A percentile compares a stretch with the other conserved stretches of the same genome.
phyloP scores from a whole-genome alignment of 2,113 vertebrate genomes.

The Podilymbus podiceps region DNA sequence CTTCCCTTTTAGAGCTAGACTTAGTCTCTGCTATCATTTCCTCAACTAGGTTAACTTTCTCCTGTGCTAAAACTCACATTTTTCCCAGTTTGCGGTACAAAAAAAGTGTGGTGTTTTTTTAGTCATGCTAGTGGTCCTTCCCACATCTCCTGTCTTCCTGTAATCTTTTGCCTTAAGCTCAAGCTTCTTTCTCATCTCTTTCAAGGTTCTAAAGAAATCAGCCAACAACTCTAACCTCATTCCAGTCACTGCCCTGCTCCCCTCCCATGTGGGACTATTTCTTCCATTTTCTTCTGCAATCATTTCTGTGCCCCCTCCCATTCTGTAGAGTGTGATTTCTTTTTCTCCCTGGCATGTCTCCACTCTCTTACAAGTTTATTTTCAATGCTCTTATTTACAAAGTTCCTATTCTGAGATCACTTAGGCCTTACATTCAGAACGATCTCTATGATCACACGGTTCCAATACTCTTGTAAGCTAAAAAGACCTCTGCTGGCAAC shows the following conservation, averaged over 20 bases:
- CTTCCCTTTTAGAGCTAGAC: neutral
- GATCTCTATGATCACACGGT: neutral
- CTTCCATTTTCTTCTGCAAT: neutral
- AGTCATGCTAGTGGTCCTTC: neutral
- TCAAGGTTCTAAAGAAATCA: neutral
- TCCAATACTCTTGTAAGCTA: neutral
- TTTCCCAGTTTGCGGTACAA: neutral
- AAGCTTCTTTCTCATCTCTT: neutral
- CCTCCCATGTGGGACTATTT: neutral
- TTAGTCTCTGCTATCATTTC: neutral
- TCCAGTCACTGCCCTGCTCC: neutral
- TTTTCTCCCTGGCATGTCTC: neutral
- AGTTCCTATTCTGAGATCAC: neutral
- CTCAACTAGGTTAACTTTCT: neutral
- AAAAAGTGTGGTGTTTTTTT: neutral
- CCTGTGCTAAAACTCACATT: neutral
- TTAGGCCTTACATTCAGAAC: neutral
- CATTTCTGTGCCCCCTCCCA: neutral
- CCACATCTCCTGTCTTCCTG: neutral
- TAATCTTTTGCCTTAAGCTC: neutral
- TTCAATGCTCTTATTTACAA: neutral
- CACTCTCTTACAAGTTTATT: neutral
- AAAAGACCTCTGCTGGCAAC: neutral
- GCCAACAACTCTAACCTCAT: neutral
- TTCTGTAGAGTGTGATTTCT: neutral